Base-by-base conservation (phyloP, 2,113 vertebrate genomes). In the Lagopus muta region DNA sequence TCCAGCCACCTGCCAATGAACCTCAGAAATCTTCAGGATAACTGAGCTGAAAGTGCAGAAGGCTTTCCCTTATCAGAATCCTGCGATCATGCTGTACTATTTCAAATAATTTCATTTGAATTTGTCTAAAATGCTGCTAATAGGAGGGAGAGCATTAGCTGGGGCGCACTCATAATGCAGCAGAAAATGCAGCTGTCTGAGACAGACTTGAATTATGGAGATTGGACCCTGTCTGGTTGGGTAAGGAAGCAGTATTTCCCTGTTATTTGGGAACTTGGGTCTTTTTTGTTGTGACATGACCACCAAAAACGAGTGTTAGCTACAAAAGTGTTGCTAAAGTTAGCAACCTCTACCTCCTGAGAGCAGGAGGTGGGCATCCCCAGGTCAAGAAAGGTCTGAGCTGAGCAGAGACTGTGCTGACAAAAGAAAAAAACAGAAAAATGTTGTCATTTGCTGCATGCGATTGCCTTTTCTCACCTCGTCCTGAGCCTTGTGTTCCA, bases 391-490 rank as follows among this genome's bases (percentile, higher is more conserved):
- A 83, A 34, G 52, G 17, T 84, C 57, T 72, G 82, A 22, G n/a
- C 67, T 47, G 36, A 25, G 79, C 40, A 19, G 22, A 17, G 19
- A n/a, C 36, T 27, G 58, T 67, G 42, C 34, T 76, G 57, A 55
- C 8, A 22, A 9, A 77, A 57, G 34, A 36, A 58, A 77, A 57
- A 58, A 70, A 25, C 21, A 62, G 38, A 40, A 76, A 52, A 9
- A 14, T 15, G 17, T 61, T 38, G n/a, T 54, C 6, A 0, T 48
- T 70, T 76, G 11, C 4, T n/a, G 5, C 1, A 0, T 32, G 12
- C 17, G 5, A 21, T 27, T 3, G 28, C 57, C 28, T 69, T 65
- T 61, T 72, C 71, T 62, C 14, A 22, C 36, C 10, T 61, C 18
- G 2, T 19, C 45, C 64, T 65, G 38, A 73, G n/a, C 11, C 34